These are phyloP conservation scores for Porites lutea DNA, from an alignment of 64 coral and sea anemone genomes.

Conservation along the genomic window DNA sequence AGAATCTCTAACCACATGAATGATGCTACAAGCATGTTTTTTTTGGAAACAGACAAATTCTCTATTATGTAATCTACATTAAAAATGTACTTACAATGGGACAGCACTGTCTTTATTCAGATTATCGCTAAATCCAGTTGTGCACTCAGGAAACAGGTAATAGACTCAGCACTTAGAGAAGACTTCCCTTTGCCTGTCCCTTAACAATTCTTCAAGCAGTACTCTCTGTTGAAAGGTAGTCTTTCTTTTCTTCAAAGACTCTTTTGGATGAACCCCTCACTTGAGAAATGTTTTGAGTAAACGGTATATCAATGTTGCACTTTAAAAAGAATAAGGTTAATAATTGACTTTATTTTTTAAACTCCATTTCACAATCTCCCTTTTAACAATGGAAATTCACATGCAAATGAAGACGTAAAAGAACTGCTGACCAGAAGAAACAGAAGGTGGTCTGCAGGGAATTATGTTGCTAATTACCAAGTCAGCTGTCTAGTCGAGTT, in stretches of 20 bases:
- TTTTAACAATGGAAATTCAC: no score
- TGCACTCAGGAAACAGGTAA: constrained; percentile 11
- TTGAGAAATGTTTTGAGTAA: not conserved
- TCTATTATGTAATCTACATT: constrained; percentile 38
- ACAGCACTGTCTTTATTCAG: constrained; percentile 18
- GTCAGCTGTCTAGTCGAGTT: no score
- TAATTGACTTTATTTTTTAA: no score
- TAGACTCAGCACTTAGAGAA: not conserved
- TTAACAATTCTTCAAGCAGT: constrained; percentile 28
- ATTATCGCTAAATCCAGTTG: constrained; percentile 50
- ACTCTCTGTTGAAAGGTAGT: constrained; percentile 1
- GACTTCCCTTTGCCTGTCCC: constrained; percentile 6
- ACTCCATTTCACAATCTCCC: no score
- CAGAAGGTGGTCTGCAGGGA: no score
- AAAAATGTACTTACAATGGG: constrained; percentile 50
- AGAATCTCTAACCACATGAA: constrained; percentile 50
- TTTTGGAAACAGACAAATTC: constrained; percentile 34
- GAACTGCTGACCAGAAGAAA: no score
- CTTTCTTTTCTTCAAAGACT: not conserved
- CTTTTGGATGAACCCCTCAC: not conserved
- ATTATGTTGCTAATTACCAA: no score
- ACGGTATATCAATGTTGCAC: not conserved
- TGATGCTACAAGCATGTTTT: constrained; percentile 61
- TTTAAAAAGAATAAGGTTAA: no score
- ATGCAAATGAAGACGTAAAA: no score